phyloP scores from a whole-genome alignment of 92 coral and sea anemone genomes.

The Muricea muricata region DNA sequence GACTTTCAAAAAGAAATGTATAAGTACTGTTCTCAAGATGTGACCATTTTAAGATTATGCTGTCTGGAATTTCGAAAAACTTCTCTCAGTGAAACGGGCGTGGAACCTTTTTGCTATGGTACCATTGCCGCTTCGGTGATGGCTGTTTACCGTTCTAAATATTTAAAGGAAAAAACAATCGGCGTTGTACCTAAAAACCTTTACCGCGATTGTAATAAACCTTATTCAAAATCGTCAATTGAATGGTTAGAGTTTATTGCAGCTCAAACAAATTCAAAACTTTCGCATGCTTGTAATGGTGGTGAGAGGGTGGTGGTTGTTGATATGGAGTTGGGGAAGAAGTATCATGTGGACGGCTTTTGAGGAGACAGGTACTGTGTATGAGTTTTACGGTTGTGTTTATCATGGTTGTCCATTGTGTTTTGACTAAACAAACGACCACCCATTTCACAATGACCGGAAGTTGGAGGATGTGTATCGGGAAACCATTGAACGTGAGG shows the following conservation, averaged over 20 bases:
- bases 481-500: constrained; percentile 21
- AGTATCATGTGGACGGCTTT: constrained; percentile 60
- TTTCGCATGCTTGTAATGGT: constrained; percentile 47
- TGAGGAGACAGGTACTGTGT: constrained; percentile 38
- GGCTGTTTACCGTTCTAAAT: no score
- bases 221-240: constrained; percentile 29
- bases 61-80: neutral
- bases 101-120: constrained; percentile 44
- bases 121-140: constrained; percentile 62
- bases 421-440: neutral
- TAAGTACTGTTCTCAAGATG: constrained; percentile 50
- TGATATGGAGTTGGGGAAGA: constrained; percentile 36
- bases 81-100: no score
- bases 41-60: constrained; percentile 33
- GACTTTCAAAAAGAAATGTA: neutral
- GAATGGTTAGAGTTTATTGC: no score
- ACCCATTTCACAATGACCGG: constrained; percentile 16
- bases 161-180: no score
- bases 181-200: constrained; percentile 48
- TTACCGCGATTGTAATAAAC: constrained; percentile 39
- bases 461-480: constrained; percentile 34
- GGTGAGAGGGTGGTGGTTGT: constrained; percentile 40
- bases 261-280: constrained; percentile 30
- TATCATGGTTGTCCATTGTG: constrained; percentile 49
- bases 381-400: constrained; percentile 54